Evolutionary conservation across 2,797 vertebrate species (phyloP).

Genomic region (Neomorphus geoffroyi): DNA sequence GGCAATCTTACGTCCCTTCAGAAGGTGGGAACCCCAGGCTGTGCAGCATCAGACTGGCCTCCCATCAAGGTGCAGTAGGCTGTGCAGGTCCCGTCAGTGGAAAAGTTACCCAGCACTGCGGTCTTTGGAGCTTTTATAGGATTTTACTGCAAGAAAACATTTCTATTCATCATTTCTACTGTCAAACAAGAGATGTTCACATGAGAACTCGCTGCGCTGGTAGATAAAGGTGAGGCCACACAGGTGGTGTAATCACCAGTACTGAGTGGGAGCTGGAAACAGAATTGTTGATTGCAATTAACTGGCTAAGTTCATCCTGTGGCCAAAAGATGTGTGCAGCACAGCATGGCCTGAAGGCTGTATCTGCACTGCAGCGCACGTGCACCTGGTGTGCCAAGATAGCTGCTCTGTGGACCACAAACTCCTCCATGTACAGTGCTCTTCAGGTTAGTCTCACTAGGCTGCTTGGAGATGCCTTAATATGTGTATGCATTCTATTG

Average conservation of each 20-base stretch:
- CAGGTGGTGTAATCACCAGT: not conserved
- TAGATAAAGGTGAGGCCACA: not conserved
- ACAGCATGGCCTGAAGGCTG: not conserved
- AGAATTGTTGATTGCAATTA: not conserved
- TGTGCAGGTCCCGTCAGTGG: accelerated
- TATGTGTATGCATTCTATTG: not conserved
- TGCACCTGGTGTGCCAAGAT: accelerated
- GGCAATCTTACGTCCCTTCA: not conserved
- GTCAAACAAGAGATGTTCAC: not conserved
- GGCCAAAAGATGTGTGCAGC: not conserved
- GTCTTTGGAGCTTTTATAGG: not conserved
- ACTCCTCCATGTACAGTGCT: not conserved
- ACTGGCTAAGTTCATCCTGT: accelerated
- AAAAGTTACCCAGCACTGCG: accelerated
- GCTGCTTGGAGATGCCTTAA: not conserved
- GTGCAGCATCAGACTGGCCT: accelerated
- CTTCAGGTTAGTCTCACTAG: not conserved
- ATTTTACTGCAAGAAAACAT: not conserved
- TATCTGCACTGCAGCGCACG: accelerated
- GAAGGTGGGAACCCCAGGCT: not conserved
- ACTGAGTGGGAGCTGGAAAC: not conserved
- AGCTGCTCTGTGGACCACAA: not conserved
- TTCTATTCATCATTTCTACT: not conserved
- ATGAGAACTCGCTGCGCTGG: not conserved
- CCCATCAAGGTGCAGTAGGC: accelerated